phyloP scores from a whole-genome alignment of 2,888 invertebrate genomes.

The Tetanocera ferruginea region DNA sequence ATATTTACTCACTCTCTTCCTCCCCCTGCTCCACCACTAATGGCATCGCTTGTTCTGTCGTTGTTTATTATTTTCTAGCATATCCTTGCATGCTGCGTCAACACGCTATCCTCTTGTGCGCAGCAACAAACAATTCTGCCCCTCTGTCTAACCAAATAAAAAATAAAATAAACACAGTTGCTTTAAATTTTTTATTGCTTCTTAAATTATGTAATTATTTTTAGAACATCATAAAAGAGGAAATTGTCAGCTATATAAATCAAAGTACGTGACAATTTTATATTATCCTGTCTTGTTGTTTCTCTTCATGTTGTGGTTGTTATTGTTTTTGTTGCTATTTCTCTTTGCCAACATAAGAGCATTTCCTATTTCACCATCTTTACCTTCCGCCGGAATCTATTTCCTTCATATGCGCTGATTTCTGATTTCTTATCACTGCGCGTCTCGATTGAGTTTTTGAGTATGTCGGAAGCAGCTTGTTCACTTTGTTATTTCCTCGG shows the following conservation, averaged over 20 bases:
- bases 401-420: background rate
- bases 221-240: too few species aligned
- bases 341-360: background rate
- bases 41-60: background rate
- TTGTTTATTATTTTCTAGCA: background rate
- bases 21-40: background rate
- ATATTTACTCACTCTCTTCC: too few species aligned
- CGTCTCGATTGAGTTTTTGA: background rate
- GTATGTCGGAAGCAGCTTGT: background rate
- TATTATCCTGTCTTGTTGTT: background rate
- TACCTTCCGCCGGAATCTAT: background rate
- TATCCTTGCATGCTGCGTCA: too few species aligned
- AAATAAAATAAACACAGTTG: too few species aligned
- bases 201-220: too few species aligned
- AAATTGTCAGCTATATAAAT: background rate
- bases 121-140: too few species aligned
- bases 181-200: too few species aligned
- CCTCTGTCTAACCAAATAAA: too few species aligned
- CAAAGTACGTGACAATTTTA: slow-evolving; percentile 1
- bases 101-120: too few species aligned
- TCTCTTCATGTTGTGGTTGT: background rate
- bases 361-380: background rate
- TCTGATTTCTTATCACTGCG: slow-evolving; percentile 5
- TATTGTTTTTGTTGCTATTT: too few species aligned
- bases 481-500: background rate